phyloP scores from a whole-genome alignment of 2,888 invertebrate species.

The Pterostichus niger region DNA sequence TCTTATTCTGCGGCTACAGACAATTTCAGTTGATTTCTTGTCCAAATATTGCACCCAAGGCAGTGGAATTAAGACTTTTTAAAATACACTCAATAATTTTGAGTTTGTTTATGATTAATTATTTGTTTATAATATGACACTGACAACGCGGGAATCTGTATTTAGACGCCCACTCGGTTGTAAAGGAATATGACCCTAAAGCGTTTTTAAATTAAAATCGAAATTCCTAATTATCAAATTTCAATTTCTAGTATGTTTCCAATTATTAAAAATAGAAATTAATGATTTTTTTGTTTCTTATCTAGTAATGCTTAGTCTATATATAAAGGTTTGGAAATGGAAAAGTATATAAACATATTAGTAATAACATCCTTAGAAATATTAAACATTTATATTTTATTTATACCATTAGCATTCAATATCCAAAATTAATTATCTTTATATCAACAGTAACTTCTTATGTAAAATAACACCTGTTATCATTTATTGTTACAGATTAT shows the following conservation, averaged over 20 bases:
- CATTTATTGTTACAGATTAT: conserved; percentile 58
- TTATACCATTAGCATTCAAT: not conserved
- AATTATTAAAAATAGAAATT: conserved; percentile 65
- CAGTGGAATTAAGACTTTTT: not conserved
- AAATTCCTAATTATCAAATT: conserved; percentile 69
- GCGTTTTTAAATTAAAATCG: conserved; percentile 71
- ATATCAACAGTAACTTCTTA: not conserved
- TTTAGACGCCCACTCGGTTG: conserved; percentile 72
- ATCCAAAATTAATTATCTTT: not conserved
- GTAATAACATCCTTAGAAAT: not conserved
- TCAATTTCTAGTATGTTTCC: conserved; percentile 57
- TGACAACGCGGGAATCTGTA: conserved; percentile 74
- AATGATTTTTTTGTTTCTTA: conserved; percentile 55
- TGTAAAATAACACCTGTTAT: conserved; percentile 19
- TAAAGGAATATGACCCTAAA: conserved; percentile 70
- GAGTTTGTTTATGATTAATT: conserved; percentile 60
- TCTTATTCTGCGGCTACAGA: conserved; percentile 64
- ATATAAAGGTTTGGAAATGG: not conserved
- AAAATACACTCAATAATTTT: not conserved
- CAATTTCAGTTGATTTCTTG: conserved; percentile 45
- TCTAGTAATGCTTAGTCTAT: not conserved
- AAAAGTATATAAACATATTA: not conserved
- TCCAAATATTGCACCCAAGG: not conserved
- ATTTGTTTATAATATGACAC: conserved; percentile 70
- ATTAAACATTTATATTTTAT: not conserved